Percentiles rank a stretch among this genome's conserved stretches.
Evolutionary conservation across 2,797 vertebrate genomes (phyloP).

Genomic region (Vespertilio murinus): DNA sequence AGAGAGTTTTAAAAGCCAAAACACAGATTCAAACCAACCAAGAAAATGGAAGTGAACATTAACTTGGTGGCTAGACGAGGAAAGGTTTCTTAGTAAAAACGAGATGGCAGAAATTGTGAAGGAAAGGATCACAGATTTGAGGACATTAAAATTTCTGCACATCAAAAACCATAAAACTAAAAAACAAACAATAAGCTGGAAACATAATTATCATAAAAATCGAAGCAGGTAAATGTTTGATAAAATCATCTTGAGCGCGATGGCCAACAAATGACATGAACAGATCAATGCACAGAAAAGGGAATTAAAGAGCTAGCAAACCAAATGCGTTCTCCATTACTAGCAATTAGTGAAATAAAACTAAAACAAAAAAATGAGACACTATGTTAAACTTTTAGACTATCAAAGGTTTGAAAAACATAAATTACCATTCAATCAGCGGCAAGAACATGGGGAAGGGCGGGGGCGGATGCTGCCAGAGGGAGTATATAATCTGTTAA

Average conservation of each 20-base stretch:
- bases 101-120: background rate
- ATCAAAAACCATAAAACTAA: constrained; percentile 25
- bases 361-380: background rate
- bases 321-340: background rate
- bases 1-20: constrained; percentile 36
- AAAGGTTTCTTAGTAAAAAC: background rate
- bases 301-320: background rate
- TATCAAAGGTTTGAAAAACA: constrained; percentile 1
- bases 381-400: background rate
- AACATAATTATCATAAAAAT: constrained; percentile 32
- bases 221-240: background rate
- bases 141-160: background rate
- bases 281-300: background rate
- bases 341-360: constrained; percentile 9
- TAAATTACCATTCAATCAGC: background rate
- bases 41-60: background rate
- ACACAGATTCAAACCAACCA: background rate
- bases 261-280: background rate
- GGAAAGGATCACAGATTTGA: background rate
- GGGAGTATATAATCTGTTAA: background rate
- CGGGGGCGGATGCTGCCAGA: background rate
- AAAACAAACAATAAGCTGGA: constrained; percentile 41
- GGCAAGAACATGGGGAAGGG: background rate
- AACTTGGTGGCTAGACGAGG: background rate
- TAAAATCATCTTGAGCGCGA: too few relatives aligned